Conservation (phyloP, 2,113 vertebrate genomes). For the Strix aluco region DNA sequence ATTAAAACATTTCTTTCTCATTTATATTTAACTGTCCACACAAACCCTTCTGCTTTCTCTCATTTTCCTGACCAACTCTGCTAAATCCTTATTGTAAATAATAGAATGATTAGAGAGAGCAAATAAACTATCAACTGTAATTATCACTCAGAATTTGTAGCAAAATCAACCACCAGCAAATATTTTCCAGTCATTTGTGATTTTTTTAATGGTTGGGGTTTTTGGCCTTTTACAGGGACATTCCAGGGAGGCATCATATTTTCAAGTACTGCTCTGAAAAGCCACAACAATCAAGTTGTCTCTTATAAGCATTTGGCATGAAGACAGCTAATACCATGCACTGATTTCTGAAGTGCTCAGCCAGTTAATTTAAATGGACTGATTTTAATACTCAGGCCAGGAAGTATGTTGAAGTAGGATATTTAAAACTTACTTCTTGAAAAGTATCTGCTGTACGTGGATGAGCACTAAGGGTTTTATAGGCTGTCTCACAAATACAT, state of each 20-base stretch:
- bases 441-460: not conserved
- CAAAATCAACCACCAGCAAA: not conserved
- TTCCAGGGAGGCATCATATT: not conserved
- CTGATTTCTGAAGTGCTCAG: not conserved
- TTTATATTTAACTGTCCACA: not conserved
- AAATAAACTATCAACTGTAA: not conserved
- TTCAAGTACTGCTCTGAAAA: not conserved
- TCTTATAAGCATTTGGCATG: not conserved
- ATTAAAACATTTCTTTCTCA: not conserved
- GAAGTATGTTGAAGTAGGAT: not conserved
- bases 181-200: not conserved
- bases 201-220: fast-evolving
- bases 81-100: not conserved
- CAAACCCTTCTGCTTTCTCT: not conserved
- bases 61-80: not conserved
- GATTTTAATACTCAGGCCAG: not conserved
- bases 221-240: not conserved
- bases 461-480: not conserved
- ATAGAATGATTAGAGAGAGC: not conserved
- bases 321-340: not conserved
- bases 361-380: not conserved
- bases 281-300: not conserved
- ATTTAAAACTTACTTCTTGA: not conserved
- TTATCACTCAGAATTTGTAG: not conserved
- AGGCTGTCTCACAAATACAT: not conserved